phyloP scores from a whole-genome alignment of 2,888 invertebrate genomes.

The Thysanoteuthis rhombus region DNA sequence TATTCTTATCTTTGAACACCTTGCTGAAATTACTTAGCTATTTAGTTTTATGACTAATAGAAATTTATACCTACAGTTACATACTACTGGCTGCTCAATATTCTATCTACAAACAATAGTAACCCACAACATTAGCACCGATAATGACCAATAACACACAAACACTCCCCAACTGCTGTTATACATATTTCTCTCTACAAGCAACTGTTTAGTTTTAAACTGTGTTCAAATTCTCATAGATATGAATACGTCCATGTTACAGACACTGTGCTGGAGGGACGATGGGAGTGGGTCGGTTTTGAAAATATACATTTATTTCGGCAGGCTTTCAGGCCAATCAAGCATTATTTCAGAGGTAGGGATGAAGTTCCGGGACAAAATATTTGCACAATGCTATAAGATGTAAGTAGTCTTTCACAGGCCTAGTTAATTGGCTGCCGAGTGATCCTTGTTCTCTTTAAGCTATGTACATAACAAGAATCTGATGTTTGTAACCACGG shows the following conservation, averaged over 20 bases:
- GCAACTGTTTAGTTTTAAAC: background rate
- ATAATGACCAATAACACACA: background rate
- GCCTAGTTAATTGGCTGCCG: background rate
- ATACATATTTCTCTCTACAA: background rate
- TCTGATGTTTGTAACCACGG: background rate
- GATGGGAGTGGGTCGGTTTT: background rate
- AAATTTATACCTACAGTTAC: background rate
- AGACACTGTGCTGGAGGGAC: background rate
- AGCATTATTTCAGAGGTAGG: background rate
- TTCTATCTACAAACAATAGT: background rate
- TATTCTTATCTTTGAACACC: constrained; percentile 12
- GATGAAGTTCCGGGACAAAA: background rate
- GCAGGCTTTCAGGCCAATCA: background rate
- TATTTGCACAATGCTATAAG: background rate
- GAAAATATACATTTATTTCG: background rate
- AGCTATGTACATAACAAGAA: background rate
- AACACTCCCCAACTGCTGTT: too few relatives aligned
- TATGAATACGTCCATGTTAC: background rate
- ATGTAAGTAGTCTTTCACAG: background rate
- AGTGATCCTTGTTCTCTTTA: background rate
- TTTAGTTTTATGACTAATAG: background rate
- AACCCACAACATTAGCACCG: background rate
- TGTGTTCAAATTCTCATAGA: background rate
- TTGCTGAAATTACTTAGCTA: background rate
- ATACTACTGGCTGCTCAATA: background rate